A percentile compares a stretch with the other conserved stretches of the same genome.
These are phyloP conservation scores for Eudyptes chrysolophus DNA, from an alignment of 2,113 vertebrate species.

Conservation along the genomic window DNA sequence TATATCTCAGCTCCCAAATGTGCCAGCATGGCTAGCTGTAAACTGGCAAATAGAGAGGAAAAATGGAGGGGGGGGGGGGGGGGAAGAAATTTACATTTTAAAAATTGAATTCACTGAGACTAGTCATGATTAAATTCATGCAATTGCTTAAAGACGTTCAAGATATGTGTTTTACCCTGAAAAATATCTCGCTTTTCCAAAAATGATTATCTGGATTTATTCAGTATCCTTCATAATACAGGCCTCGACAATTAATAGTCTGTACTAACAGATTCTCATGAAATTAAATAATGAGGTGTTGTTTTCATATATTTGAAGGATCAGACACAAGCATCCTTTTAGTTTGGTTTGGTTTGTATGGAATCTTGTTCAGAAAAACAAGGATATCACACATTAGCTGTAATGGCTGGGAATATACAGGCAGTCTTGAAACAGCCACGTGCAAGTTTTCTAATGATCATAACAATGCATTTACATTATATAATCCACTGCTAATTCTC, in stretches of 20 bases:
- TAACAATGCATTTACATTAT: background rate
- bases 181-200: background rate
- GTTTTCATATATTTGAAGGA: background rate
- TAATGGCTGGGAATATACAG: background rate
- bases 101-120: background rate
- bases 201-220: background rate
- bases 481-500: conserved; percentile 9
- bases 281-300: background rate
- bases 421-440: background rate
- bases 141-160: background rate
- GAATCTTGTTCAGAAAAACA: background rate
- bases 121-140: background rate
- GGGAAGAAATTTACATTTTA: background rate
- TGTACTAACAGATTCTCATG: background rate
- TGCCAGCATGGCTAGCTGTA: conserved; percentile 60
- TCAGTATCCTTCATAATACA: background rate
- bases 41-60: conserved; percentile 51
- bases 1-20: conserved; percentile 61
- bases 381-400: background rate
- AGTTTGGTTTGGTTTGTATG: background rate
- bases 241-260: background rate
- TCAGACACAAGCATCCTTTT: background rate
- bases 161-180: background rate
- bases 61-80: background rate
- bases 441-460: background rate